Base-by-base conservation (phyloP, 2,113 vertebrate species). In the Calidris pugnax region DNA sequence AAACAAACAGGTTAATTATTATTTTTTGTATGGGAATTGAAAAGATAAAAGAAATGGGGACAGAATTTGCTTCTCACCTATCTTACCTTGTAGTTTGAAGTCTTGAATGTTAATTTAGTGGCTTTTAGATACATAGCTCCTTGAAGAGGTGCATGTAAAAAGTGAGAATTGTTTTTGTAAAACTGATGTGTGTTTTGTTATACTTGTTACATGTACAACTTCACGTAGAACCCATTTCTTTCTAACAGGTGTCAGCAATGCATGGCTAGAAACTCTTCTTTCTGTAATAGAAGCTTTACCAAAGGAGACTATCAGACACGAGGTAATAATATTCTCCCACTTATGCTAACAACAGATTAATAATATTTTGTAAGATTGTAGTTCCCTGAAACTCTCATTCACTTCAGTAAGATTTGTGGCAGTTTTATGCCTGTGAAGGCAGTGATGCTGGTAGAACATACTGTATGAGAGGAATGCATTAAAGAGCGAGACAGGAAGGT, bases 211-310 rank as follows among this genome's bases (percentile, higher is more conserved):
- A 50, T 43, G 39, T 64, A 28, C 23, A 62, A 28, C 3, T 13
- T 81, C 62, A 77, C 9, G 4, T 33, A 28, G 39, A 76, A 73
- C n/a, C n/a, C 26, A 6, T 97, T 80, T 97, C 39, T 96, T 73
- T 91, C 56, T 89, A 60, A 91, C 97, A 99, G 99, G 98, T 94
- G 99, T 99, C 93, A 99, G 99, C 97, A 99, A 98, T 19, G 99
- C 99, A 33, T 99, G 99, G 99, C 96, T 99, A 94, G 99, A 99
- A 95, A 99, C 99, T 27, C 98, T 99, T 94, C 98, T 99, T 95
- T 98, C 98, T 69, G 98, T 99, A 88, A 98, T 99, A 96, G 98
- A 99, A 85, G 97, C 98, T 89, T 97, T 99, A 93, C 99, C 99
- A 81, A 99, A 99, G 97, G 99, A 99, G 94, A 99, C 98, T 66